Evolutionary conservation across 2,888 invertebrate species (phyloP).

Genomic region (Trachelus iudaicus): DNA sequence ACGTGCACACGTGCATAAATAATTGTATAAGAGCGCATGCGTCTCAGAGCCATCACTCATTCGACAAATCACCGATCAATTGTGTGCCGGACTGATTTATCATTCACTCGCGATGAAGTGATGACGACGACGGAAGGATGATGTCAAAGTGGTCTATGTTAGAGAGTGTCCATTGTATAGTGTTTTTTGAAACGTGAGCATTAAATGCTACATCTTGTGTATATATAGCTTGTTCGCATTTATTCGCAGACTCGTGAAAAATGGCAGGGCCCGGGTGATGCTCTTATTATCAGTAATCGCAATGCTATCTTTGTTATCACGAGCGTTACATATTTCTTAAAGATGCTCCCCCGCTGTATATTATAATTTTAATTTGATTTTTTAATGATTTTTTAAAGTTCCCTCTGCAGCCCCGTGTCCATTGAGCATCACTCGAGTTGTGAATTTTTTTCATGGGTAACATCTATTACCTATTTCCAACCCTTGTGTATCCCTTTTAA

Average conservation of each 20-base stretch:
- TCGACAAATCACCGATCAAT: conserved; percentile 47
- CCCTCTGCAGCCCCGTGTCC: background rate
- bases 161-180: conserved; percentile 66
- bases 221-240: conserved; percentile 46
- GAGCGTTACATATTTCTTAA: background rate
- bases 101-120: conserved; percentile 46
- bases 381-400: background rate
- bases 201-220: conserved; percentile 66
- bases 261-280: background rate
- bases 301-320: background rate
- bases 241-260: conserved; percentile 9
- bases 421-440: background rate
- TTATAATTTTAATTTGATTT: background rate
- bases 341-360: background rate
- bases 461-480: background rate
- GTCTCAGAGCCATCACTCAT: conserved; percentile 43
- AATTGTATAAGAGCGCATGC: conserved; percentile 31
- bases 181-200: conserved; percentile 65
- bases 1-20: conserved; percentile 42
- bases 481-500: background rate
- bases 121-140: conserved; percentile 49
- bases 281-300: background rate
- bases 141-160: conserved; percentile 63
- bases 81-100: conserved; percentile 42
- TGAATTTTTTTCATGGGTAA: background rate